These are phyloP conservation scores for Synanthedon tipuliformis DNA, from an alignment of 2,888 invertebrate species.

Conservation along the genomic window DNA sequence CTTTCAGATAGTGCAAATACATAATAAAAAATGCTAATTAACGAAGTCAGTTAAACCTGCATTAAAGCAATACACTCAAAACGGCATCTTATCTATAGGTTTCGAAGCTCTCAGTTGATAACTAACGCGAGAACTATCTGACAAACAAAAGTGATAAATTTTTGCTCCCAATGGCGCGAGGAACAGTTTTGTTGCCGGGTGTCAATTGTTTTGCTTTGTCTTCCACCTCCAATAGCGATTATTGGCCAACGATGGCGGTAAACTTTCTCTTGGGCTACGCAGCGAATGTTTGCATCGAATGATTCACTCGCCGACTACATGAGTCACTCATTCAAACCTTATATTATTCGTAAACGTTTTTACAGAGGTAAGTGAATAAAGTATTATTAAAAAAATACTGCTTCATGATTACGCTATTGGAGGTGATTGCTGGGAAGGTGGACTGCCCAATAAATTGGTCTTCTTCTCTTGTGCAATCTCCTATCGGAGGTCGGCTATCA, in stretches of 20 bases:
- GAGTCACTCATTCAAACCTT: background rate
- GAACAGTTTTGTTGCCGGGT: conserved; percentile 34
- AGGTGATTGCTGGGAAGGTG: too few species aligned
- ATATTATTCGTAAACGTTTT: too few species aligned
- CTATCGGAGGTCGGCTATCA: too few species aligned
- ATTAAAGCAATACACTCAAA: too few species aligned
- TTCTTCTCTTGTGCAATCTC: too few species aligned
- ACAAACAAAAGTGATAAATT: conserved; percentile 56
- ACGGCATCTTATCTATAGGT: background rate
- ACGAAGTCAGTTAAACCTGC: too few species aligned
- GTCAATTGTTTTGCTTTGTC: conserved; percentile 52
- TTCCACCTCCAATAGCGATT: conserved; percentile 6
- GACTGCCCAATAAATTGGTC: too few species aligned
- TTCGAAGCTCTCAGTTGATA: conserved; percentile 9
- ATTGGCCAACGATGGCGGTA: conserved; percentile 4
- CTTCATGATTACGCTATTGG: too few species aligned
- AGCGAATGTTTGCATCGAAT: background rate
- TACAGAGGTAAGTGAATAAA: too few species aligned
- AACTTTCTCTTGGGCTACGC: background rate
- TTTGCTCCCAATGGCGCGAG: conserved; percentile 37
- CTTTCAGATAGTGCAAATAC: too few species aligned
- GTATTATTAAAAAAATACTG: too few species aligned
- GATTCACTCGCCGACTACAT: background rate
- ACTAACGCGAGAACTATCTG: conserved; percentile 35
- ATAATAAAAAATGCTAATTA: too few species aligned